These are phyloP conservation scores for Neoarius graeffei DNA, from an alignment of 2,113 vertebrate genomes.

Conservation along the genomic window DNA sequence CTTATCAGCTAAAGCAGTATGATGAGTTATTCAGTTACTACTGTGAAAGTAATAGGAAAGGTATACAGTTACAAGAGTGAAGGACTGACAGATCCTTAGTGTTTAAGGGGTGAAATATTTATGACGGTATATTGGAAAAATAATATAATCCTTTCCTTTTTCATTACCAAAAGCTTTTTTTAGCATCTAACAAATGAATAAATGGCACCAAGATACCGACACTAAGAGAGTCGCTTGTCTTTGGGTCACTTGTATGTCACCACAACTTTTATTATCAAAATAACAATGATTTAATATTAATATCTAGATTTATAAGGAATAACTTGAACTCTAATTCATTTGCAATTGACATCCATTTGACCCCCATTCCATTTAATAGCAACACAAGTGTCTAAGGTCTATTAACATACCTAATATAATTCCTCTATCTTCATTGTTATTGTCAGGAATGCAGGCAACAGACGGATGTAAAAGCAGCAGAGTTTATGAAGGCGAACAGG, in stretches of 20 bases:
- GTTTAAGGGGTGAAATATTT: not conserved
- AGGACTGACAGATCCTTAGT: not conserved
- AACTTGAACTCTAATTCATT: not conserved
- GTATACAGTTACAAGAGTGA: not conserved
- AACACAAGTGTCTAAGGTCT: not conserved
- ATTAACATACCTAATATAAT: not conserved
- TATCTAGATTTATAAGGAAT: not conserved
- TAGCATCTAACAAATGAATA: not conserved
- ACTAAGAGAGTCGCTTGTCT: not conserved
- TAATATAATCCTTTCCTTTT: not conserved
- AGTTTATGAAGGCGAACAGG: no score
- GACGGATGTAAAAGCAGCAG: no score
- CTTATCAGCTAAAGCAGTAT: not conserved
- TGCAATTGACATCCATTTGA: not conserved
- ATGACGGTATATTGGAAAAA: not conserved
- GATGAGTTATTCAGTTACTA: not conserved
- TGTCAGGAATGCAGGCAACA: not conserved
- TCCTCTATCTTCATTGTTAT: not conserved
- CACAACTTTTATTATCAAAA: not conserved
- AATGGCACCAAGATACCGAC: not conserved
- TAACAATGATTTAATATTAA: not conserved
- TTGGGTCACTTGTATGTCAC: not conserved
- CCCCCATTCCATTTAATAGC: not conserved
- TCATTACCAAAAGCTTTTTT: not conserved
- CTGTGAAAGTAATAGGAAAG: not conserved